Evolutionary conservation across 2,113 vertebrate genomes (phyloP).

Genomic region (Protomyctophum bolini): DNA sequence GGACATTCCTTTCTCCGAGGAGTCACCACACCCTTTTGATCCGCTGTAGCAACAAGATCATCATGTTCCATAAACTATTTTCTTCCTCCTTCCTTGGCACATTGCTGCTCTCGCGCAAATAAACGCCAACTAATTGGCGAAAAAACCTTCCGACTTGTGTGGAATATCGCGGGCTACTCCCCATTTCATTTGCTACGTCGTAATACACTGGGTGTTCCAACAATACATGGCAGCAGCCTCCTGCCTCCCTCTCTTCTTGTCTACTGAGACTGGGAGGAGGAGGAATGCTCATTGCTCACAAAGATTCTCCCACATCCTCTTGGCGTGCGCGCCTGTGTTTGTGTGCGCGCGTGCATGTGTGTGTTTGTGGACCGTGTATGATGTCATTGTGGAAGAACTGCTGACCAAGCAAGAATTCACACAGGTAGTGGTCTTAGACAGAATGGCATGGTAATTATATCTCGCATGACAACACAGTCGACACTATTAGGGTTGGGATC

Average conservation of each 20-base stretch:
- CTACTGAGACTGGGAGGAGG: neutral
- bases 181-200: neutral
- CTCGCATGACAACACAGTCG: neutral
- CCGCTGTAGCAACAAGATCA: conserved; percentile 50
- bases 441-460: conserved; percentile 1
- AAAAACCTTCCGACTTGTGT: neutral
- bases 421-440: conserved; percentile 23
- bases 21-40: conserved; percentile 73
- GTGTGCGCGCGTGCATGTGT: neutral
- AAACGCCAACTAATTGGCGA: conserved; percentile 1
- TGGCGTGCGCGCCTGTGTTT: neutral
- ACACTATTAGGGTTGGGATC: too few species aligned
- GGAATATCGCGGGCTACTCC: neutral
- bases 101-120: neutral
- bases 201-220: neutral
- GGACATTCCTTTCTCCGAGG: conserved; percentile 57
- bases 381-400: conserved; percentile 46
- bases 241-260: too few species aligned
- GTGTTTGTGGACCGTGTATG: conserved; percentile 16
- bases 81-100: conserved; percentile 10
- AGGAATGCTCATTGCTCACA: too few species aligned
- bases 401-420: conserved; percentile 35
- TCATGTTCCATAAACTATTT: conserved; percentile 24
- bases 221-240: neutral
- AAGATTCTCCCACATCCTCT: neutral